Conservation (phyloP, 2,888 invertebrate species). For the Lepidochitona cinerea region DNA sequence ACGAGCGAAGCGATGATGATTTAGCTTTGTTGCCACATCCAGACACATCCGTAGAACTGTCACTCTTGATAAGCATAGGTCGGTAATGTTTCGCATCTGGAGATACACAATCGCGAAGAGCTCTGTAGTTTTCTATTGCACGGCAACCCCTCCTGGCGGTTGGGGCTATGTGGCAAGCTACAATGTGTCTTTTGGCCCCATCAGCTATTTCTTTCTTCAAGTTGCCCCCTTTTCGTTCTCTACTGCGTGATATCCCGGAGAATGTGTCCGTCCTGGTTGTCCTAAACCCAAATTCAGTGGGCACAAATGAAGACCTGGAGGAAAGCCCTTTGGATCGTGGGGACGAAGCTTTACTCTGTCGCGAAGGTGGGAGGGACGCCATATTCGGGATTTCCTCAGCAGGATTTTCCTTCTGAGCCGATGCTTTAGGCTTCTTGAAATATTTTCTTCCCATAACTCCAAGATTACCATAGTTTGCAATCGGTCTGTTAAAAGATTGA, state of each 20-base stretch:
- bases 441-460: neutral
- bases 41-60: neutral
- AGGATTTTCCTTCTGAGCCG: neutral
- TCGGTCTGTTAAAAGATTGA: too few species aligned
- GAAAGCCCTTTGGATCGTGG: neutral
- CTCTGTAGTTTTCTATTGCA: neutral
- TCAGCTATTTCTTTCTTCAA: neutral
- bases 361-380: too few species aligned
- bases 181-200: neutral
- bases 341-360: too few species aligned
- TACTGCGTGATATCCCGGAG: neutral
- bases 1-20: neutral
- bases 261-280: neutral
- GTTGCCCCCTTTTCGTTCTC: neutral
- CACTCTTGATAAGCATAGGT: neutral
- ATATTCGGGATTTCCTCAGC: neutral
- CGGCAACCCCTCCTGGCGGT: neutral
- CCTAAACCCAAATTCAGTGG: neutral
- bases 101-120: neutral
- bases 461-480: too few species aligned
- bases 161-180: neutral
- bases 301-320: neutral
- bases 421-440: neutral
- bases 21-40: neutral
- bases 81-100: neutral